Percentiles rank a stretch among this genome's conserved stretches.
Conservation (phyloP, 1,140 invertebrate species). For the Acromyrmex echinatior region DNA sequence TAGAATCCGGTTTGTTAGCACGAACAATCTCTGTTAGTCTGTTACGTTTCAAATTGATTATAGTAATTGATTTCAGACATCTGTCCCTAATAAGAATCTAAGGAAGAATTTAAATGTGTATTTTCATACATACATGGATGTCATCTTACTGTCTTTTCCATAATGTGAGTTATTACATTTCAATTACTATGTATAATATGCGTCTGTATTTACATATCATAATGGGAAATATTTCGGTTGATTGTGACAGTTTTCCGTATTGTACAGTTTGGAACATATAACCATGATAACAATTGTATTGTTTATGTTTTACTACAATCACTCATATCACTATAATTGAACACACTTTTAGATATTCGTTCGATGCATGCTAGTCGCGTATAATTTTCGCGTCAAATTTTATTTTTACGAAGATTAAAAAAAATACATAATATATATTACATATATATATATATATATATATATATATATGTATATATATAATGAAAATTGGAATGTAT, state of each 20-base stretch:
- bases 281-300: constrained; percentile 55
- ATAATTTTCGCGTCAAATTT: constrained; percentile 35
- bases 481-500: constrained; percentile 60
- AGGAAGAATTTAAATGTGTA: constrained; percentile 66
- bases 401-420: constrained; percentile 36
- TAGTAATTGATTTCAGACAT: constrained; percentile 62
- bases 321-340: constrained; percentile 58
- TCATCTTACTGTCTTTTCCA: constrained; percentile 57
- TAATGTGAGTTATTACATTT: constrained; percentile 61
- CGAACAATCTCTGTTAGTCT: constrained; percentile 66
- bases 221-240: constrained; percentile 65
- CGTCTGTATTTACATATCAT: constrained; percentile 73
- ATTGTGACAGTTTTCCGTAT: constrained; percentile 73
- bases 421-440: constrained; percentile 10
- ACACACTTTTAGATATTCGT: constrained; percentile 61
- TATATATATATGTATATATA: constrained; percentile 1
- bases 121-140: constrained; percentile 60
- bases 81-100: constrained; percentile 56
- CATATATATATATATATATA: not conserved
- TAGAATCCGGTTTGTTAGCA: constrained; percentile 66
- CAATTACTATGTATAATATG: constrained; percentile 63
- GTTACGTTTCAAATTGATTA: constrained; percentile 54
- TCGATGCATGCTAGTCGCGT: constrained; percentile 45
- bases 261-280: constrained; percentile 65
- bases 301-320: constrained; percentile 26